These are phyloP conservation scores for Pterobdella sp. DNA, from an alignment of 2,888 invertebrate species.

Conservation along the genomic window DNA sequence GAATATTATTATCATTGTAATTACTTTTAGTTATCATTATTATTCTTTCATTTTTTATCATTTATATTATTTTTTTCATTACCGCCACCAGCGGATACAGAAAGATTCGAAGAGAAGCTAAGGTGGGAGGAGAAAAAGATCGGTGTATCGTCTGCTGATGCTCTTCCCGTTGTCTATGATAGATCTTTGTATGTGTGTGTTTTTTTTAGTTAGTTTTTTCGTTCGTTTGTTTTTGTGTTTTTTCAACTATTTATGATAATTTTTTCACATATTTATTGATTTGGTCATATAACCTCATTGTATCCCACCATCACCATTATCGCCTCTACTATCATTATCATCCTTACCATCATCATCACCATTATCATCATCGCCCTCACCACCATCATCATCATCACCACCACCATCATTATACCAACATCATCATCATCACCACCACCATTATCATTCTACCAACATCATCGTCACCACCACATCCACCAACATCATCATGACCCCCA, in stretches of 20 bases:
- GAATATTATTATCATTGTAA: background rate
- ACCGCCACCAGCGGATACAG: constrained; percentile 39
- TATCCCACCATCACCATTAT: background rate
- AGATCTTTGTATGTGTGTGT: constrained; percentile 40
- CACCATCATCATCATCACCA: constrained; percentile 10
- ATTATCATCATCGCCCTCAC: background rate
- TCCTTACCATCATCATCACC: background rate
- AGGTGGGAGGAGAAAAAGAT: constrained; percentile 72
- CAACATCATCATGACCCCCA: background rate
- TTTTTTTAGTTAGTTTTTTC: background rate
- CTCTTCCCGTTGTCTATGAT: constrained; percentile 70
- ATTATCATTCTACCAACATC: background rate
- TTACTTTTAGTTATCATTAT: background rate
- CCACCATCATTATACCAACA: background rate
- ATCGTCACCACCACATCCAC: too few species aligned
- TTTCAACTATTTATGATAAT: too few species aligned
- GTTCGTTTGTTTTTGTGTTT: too few species aligned
- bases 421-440: constrained; percentile 3
- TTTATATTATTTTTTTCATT: constrained; percentile 27
- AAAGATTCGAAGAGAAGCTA: constrained; percentile 78
- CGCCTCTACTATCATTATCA: background rate
- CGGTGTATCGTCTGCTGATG: constrained; percentile 67
- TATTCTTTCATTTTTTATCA: background rate
- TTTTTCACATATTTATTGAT: too few species aligned
- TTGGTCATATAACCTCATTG: too few species aligned